Evolutionary conservation across 1,140 invertebrate species (phyloP).

Genomic region (Calephelis virginiensis): DNA sequence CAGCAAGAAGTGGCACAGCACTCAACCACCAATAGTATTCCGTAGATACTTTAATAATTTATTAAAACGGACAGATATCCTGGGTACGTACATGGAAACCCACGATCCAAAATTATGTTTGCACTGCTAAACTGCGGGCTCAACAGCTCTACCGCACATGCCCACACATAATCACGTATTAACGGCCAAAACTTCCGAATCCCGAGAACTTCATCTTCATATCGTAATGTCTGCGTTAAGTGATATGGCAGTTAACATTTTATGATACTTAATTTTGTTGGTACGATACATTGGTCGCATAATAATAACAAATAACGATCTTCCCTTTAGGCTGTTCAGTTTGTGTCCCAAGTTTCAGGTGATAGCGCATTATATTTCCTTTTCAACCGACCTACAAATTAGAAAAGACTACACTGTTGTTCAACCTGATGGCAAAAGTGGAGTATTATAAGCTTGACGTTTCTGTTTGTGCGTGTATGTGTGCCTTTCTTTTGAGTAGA

Average conservation of each 20-base stretch:
- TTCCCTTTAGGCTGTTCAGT: conserved; percentile 40
- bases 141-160: background rate
- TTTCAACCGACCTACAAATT: background rate
- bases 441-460: too few relatives aligned
- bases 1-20: too few relatives aligned
- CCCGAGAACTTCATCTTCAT: conserved; percentile 33
- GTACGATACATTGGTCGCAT: conserved; percentile 51
- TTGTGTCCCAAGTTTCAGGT: conserved; percentile 29
- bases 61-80: too few relatives aligned
- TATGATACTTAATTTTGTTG: conserved; percentile 66
- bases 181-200: conserved; percentile 25
- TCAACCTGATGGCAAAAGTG: too few relatives aligned
- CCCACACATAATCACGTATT: conserved; percentile 7
- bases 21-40: too few relatives aligned
- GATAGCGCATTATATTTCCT: conserved; percentile 7
- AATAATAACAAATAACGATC: conserved; percentile 55
- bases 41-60: too few relatives aligned
- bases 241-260: conserved; percentile 60
- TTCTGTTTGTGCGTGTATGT: too few relatives aligned
- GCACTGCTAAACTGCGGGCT: too few relatives aligned
- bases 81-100: too few relatives aligned
- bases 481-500: too few relatives aligned
- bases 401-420: background rate
- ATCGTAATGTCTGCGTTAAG: conserved; percentile 49
- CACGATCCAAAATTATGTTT: too few relatives aligned